Evolutionary conservation across 2,797 vertebrate genomes (phyloP).

Genomic region (Centropyge bicolor): DNA sequence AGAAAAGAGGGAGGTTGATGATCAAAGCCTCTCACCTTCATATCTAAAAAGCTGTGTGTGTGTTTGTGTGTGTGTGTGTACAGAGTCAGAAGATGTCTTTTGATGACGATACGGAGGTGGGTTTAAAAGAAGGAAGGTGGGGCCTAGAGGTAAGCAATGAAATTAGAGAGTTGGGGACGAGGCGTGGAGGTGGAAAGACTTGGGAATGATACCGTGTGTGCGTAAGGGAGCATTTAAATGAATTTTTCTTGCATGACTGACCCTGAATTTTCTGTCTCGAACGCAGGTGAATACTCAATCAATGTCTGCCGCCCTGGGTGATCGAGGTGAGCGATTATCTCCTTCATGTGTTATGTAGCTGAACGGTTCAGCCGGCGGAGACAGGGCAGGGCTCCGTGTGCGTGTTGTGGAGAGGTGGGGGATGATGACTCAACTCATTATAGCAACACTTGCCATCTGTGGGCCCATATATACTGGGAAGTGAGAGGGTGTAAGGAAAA

Average conservation of each 20-base stretch:
- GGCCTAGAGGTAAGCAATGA: slow-evolving; percentile 13
- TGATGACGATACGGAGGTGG: slow-evolving; percentile 31
- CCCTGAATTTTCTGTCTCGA: slow-evolving; percentile 12
- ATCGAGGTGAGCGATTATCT: slow-evolving; percentile 38
- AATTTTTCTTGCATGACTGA: not conserved
- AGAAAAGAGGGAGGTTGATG: slow-evolving; percentile 20
- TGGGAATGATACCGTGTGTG: not conserved
- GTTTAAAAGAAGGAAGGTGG: slow-evolving; percentile 1
- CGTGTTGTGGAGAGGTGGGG: not conserved
- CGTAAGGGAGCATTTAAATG: not conserved
- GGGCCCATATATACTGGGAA: slow-evolving; percentile 56
- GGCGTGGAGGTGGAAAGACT: not conserved
- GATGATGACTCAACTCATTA: slow-evolving; percentile 65
- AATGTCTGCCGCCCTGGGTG: slow-evolving; percentile 21
- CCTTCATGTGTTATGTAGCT: slow-evolving; percentile 20
- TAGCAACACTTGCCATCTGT: slow-evolving; percentile 71
- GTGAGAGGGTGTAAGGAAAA: slow-evolving; percentile 62
- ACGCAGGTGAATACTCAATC: slow-evolving; percentile 34
- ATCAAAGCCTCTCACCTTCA: slow-evolving; percentile 62
- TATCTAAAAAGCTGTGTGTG: slow-evolving; percentile 13
- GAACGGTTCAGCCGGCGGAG: slow-evolving; percentile 41
- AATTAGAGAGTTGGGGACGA: slow-evolving; percentile 4
- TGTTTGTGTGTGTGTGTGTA: not conserved
- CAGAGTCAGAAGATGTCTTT: slow-evolving; percentile 31
- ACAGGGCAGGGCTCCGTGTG: slow-evolving; percentile 26